phyloP scores from a whole-genome alignment of 2,888 invertebrate species.

The Spodoptera exigua region DNA sequence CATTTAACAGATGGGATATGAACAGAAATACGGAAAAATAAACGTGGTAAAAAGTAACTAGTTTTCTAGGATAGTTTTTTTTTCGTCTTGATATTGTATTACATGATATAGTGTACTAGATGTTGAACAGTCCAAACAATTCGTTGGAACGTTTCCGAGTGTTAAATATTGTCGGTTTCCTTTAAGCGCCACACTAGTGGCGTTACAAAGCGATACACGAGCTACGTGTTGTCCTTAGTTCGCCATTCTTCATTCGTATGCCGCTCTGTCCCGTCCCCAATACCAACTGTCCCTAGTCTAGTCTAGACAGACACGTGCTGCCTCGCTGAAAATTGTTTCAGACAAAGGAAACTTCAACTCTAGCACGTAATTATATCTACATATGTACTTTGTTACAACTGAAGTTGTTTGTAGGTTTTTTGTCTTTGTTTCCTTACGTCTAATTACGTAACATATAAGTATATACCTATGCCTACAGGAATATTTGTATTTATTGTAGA shows the following conservation, averaged over 20 bases:
- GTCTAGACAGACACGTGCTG: slow-evolving; percentile 61
- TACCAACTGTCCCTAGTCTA: slow-evolving; percentile 58
- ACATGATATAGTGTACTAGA: slow-evolving; percentile 19
- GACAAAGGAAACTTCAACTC: slow-evolving; percentile 67
- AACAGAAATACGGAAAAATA: slow-evolving; percentile 2
- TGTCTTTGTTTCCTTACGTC: slow-evolving; percentile 46
- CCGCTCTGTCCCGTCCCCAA: slow-evolving; percentile 52
- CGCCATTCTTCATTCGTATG: slow-evolving; percentile 66
- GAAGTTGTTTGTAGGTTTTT: slow-evolving; percentile 38
- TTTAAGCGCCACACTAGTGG: slow-evolving; percentile 31
- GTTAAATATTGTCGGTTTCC: slow-evolving; percentile 44
- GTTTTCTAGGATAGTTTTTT: background rate
- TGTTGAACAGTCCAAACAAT: slow-evolving; percentile 28
- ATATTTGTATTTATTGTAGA: no score
- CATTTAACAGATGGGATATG: slow-evolving; percentile 2
- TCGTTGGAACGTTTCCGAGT: slow-evolving; percentile 34
- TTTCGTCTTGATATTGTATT: slow-evolving; percentile 21
- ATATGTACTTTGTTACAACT: slow-evolving; percentile 60
- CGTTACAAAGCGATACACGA: slow-evolving; percentile 40
- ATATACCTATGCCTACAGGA: no score
- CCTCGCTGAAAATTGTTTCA: slow-evolving; percentile 68
- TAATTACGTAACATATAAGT: slow-evolving; percentile 37
- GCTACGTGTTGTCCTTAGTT: slow-evolving; percentile 41
- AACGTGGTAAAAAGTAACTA: slow-evolving; percentile 7
- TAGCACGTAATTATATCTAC: slow-evolving; percentile 61